These are phyloP conservation scores for Drosophila koepferae DNA, from an alignment of 2,888 invertebrate species.

Conservation along the genomic window DNA sequence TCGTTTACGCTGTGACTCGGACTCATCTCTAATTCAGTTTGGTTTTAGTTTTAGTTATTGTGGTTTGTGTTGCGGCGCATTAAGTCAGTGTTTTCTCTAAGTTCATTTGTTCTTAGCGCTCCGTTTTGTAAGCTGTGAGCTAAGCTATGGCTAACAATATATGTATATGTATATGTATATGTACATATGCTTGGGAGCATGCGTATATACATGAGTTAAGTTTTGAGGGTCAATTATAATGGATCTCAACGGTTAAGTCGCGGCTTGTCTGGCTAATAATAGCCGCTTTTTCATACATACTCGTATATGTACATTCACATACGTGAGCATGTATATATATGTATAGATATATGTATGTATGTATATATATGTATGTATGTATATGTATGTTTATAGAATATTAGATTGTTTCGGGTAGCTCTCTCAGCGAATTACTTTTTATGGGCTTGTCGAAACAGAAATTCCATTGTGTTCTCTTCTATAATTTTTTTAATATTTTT, in stretches of 20 bases:
- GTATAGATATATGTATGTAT: neutral
- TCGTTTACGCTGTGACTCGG: slow-evolving; percentile 20
- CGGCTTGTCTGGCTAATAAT: slow-evolving; percentile 55
- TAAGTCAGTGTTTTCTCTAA: slow-evolving; percentile 42
- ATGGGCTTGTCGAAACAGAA: slow-evolving; percentile 47
- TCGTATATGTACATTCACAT: no score
- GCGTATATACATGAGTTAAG: slow-evolving; percentile 27
- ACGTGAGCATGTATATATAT: neutral
- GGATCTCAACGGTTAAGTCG: slow-evolving; percentile 50
- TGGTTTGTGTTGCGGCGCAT: slow-evolving; percentile 40
- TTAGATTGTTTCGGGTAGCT: slow-evolving; percentile 13
- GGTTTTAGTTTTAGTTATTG: slow-evolving; percentile 12
- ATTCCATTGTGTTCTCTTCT: slow-evolving; percentile 28
- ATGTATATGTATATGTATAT: slow-evolving; percentile 5
- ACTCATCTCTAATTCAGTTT: slow-evolving; percentile 39
- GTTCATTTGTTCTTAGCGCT: slow-evolving; percentile 33
- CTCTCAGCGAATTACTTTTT: slow-evolving; percentile 31
- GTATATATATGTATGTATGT: neutral
- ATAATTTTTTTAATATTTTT: no score
- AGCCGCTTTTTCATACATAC: neutral
- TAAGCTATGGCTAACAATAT: slow-evolving; percentile 40
- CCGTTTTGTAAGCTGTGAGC: slow-evolving; percentile 43
- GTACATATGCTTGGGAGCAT: neutral
- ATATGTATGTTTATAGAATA: neutral
- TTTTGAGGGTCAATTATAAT: slow-evolving; percentile 76